Evolutionary conservation across 2,113 vertebrate genomes (phyloP), one percentile per base, ranked within the genome.

Genomic region (Galemys pyrenaicus): DNA sequence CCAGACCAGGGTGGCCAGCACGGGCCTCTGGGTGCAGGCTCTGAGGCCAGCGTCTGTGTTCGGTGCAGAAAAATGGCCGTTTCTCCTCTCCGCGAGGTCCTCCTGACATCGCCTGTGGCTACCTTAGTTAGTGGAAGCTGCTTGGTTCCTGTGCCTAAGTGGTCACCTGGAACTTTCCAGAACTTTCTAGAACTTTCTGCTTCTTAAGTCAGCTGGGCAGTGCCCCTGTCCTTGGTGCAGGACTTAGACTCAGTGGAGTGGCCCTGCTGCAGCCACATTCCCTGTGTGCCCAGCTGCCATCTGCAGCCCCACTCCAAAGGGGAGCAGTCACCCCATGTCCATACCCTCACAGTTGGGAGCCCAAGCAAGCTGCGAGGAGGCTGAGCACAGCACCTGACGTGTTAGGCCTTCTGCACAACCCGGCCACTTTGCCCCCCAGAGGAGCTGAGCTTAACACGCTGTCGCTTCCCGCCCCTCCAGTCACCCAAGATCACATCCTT

Each of bases 401-500:
- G n/a, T n/a, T n/a, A n/a, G n/a, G n/a, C n/a, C n/a, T n/a, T n/a
- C n/a, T n/a, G n/a, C n/a, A n/a, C n/a, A n/a, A n/a, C n/a, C n/a
- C n/a, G 54, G 22, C 3, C 54, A 56, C 54, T 5, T 19, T 22
- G 54, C 15, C 22, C 54, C 54, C 54, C 54, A 22, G 22, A 56
- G 54, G 54, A 22, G 54, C 16, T 7, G 79, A 51, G 41, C 58
- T 17, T 5, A 39, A 3, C 0, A 22, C 0, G 0, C 44, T 1
- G n/a, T 5, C 3, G 0, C 46, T 22, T 77, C 79, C 26, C 1
- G 32, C 68, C 51, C 46, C 3, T 0, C 35, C 17, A 7, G 82
- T 26, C 0, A 0, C 5, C 49, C 0, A 0, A 4, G n/a, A 17
- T 28, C 4, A 0, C 28, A 0, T 12, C 60, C n/a, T n/a, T 35